These are phyloP conservation scores for Helarctos malayanus DNA, from an alignment of 2,797 vertebrate genomes.

Conservation along the genomic window DNA sequence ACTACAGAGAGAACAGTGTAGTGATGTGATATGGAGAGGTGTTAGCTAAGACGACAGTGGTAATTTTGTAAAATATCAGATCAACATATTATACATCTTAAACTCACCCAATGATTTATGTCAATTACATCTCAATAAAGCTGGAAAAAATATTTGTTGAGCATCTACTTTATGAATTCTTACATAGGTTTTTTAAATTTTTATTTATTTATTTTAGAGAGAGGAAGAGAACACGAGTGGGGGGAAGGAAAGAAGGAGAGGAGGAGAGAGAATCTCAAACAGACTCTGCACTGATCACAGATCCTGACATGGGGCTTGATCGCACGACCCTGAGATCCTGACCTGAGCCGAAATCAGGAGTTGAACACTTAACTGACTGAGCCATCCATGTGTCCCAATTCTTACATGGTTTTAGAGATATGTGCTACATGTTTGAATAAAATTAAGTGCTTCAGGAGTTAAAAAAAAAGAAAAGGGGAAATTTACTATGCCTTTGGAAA, in stretches of 20 bases:
- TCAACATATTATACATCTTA: not conserved
- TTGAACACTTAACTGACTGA: not conserved
- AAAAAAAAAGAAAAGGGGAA: not conserved
- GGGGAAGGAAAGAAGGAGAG: too few species aligned
- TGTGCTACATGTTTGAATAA: not conserved
- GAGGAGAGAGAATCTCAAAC: too few species aligned
- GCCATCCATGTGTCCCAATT: not conserved
- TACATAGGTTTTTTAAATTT: not conserved
- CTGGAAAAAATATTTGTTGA: not conserved
- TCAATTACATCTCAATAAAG: not conserved
- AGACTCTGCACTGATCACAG: too few species aligned
- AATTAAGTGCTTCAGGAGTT: not conserved
- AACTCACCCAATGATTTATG: not conserved
- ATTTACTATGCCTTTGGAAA: not conserved
- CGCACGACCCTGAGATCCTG: not conserved
- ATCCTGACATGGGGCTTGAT: too few species aligned
- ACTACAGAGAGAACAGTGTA: not conserved
- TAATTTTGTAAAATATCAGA: not conserved
- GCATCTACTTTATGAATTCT: not conserved
- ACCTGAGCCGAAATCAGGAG: not conserved
- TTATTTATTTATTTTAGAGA: not conserved
- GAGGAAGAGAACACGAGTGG: too few species aligned
- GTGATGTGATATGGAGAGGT: not conserved
- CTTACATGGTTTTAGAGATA: not conserved
- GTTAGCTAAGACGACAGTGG: not conserved